A percentile compares a stretch with the other conserved stretches of the same genome.
phyloP scores from a whole-genome alignment of 2,888 invertebrate species.

The Synanthedon formicaeformis region DNA sequence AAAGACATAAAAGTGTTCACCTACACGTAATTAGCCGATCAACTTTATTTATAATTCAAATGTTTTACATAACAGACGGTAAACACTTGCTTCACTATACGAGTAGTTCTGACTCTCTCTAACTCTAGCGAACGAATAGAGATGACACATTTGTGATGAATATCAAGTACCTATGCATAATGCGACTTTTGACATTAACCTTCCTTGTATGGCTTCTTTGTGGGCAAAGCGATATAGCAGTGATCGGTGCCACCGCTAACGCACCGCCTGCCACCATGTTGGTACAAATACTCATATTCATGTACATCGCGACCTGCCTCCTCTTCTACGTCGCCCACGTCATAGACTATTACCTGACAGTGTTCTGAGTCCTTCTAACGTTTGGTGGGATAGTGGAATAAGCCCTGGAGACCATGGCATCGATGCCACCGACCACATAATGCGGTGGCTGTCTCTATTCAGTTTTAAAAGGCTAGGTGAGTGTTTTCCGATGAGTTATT shows the following conservation, averaged over 20 bases:
- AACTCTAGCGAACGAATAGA: background rate
- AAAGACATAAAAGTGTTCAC: constrained; percentile 4
- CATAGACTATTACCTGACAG: constrained; percentile 57
- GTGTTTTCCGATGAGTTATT: constrained; percentile 10
- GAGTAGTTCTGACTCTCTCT: background rate
- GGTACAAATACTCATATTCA: constrained; percentile 63
- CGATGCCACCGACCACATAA: background rate
- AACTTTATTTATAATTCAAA: background rate
- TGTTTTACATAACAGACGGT: background rate
- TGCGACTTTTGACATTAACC: constrained; percentile 16
- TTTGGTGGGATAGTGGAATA: background rate
- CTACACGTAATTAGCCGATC: constrained; percentile 6
- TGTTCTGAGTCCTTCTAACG: constrained; percentile 12
- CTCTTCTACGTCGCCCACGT: constrained; percentile 61
- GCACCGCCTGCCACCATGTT: constrained; percentile 40
- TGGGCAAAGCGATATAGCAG: constrained; percentile 3
- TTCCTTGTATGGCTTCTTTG: constrained; percentile 16
- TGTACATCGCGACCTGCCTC: constrained; percentile 62
- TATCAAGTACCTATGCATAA: background rate
- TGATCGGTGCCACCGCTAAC: constrained; percentile 2
- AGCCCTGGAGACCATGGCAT: too few species aligned
- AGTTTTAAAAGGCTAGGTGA: constrained; percentile 37
- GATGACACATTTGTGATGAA: background rate
- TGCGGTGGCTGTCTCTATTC: constrained; percentile 2
- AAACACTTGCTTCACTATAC: too few species aligned